These are phyloP conservation scores for Archilochus colubris DNA, from an alignment of 2,113 vertebrate genomes.

Conservation along the genomic window DNA sequence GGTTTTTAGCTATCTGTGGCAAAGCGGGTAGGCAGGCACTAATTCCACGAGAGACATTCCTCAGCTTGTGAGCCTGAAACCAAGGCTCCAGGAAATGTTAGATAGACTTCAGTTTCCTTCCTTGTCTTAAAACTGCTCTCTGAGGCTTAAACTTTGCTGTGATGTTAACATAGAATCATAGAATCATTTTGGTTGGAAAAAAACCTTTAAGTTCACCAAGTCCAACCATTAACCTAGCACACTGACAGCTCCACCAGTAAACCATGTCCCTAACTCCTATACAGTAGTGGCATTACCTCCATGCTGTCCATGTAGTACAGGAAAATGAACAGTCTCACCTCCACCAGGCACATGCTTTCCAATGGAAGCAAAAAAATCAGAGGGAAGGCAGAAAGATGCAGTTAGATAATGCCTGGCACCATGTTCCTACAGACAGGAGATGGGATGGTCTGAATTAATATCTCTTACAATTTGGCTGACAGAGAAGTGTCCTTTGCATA, in stretches of 20 bases:
- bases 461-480: neutral
- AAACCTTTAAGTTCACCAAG: too few species aligned
- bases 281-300: too few species aligned
- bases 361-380: neutral
- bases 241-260: too few species aligned
- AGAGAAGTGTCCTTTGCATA: neutral
- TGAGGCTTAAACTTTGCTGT: neutral
- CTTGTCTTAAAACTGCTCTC: neutral
- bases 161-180: neutral
- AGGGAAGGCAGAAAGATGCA: neutral
- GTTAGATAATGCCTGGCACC: neutral
- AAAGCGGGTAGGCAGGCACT: neutral
- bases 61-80: neutral
- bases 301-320: neutral
- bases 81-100: neutral
- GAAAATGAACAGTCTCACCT: neutral
- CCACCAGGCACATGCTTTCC: neutral
- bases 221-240: too few species aligned
- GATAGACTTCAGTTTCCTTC: neutral
- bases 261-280: too few species aligned
- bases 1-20: neutral
- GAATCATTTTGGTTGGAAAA: too few species aligned
- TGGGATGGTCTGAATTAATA: accelerated
- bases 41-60: neutral
- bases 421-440: accelerated